These are phyloP conservation scores for Hipposideros armiger DNA, from an alignment of 2,113 vertebrate genomes.

Conservation along the genomic window DNA sequence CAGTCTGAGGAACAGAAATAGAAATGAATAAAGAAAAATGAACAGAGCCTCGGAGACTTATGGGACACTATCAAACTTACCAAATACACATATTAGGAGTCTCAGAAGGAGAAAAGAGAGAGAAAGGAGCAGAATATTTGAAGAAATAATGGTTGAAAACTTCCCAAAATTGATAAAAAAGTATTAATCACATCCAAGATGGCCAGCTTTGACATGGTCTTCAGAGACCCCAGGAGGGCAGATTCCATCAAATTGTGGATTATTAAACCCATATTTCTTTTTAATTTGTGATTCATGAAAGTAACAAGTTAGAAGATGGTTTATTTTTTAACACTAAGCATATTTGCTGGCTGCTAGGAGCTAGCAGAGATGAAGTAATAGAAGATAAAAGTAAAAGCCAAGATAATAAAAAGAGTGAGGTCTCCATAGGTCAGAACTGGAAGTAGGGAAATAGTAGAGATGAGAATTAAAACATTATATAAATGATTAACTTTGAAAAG, in stretches of 20 bases:
- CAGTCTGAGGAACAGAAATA: too few relatives aligned
- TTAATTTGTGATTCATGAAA: neutral
- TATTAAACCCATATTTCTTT: neutral
- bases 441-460: neutral
- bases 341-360: neutral
- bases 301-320: neutral
- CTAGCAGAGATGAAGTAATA: neutral
- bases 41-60: too few relatives aligned
- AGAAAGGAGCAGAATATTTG: too few relatives aligned
- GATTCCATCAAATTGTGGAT: neutral
- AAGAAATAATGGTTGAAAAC: too few relatives aligned
- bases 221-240: neutral
- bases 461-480: neutral
- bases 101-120: too few relatives aligned
- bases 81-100: too few relatives aligned
- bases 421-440: neutral
- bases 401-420: neutral
- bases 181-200: neutral
- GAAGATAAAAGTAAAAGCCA: constrained; percentile 6
- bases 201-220: neutral
- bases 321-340: neutral
- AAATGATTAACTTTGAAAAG: neutral
- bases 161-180: too few relatives aligned
- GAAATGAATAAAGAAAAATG: too few relatives aligned
- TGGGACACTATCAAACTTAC: too few relatives aligned